A percentile compares a stretch with the other conserved stretches of the same genome.
These are phyloP conservation scores for Hyperopisus bebe DNA, from an alignment of 2,113 vertebrate genomes.

Conservation along the genomic window DNA sequence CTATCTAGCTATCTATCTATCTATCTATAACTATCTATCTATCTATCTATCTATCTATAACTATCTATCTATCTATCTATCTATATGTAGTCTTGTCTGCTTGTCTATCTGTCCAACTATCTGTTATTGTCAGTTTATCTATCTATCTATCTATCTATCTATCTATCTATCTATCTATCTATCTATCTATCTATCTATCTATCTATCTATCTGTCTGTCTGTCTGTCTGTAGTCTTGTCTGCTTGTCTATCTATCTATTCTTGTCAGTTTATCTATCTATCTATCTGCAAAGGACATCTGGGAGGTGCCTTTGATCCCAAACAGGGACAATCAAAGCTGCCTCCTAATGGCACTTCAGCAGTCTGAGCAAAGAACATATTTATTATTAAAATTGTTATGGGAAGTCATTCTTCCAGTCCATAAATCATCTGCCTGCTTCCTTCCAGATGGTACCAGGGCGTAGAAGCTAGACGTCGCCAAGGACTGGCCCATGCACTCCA, in stretches of 20 bases:
- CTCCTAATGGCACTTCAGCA: slow-evolving; percentile 25
- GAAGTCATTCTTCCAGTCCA: slow-evolving; percentile 35
- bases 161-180: neutral
- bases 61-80: neutral
- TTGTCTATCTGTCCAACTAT: neutral
- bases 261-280: neutral
- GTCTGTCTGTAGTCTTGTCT: too few relatives aligned
- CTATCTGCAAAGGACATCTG: neutral
- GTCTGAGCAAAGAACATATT: slow-evolving; percentile 42
- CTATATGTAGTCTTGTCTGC: neutral
- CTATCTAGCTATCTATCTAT: too few relatives aligned
- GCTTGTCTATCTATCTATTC: too few relatives aligned
- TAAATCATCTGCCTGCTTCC: slow-evolving; percentile 39
- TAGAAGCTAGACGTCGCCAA: slow-evolving; percentile 10
- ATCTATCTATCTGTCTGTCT: too few relatives aligned
- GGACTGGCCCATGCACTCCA: slow-evolving; percentile 34
- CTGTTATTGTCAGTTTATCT: neutral
- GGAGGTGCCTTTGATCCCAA: neutral
- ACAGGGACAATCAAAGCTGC: slow-evolving; percentile 16
- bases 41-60: neutral
- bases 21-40: neutral
- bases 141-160: neutral
- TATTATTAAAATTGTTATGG: slow-evolving; percentile 51
- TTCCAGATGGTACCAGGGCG: slow-evolving; percentile 30
- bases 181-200: too few relatives aligned